Evolutionary conservation across 2,888 invertebrate genomes (phyloP), one percentile per base, ranked within the genome.

Genomic region (Uloborus plumipes): DNA sequence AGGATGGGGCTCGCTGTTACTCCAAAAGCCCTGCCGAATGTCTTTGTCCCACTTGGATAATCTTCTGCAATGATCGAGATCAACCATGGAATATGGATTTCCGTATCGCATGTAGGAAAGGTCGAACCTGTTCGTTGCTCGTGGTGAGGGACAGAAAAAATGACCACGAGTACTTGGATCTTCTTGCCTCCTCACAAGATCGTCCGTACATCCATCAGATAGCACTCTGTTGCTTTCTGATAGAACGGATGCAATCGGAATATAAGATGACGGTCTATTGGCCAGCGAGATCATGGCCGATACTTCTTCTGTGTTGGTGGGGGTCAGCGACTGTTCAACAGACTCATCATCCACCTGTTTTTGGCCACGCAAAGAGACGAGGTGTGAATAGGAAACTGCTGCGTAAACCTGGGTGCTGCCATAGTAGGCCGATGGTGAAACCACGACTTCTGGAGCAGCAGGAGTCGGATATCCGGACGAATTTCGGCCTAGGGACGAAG

Each of bases 221-320:
- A 84, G 70, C 2, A 84, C 72, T n/a, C 84, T 9, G 26, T 77
- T 82, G 22, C 84, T 84, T 55, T 84, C 84, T 1, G 82, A 77
- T 14, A 84, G 20, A 2, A 84, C 78, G 2, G 82, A 74, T 13
- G 84, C 77, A 7, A 84, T 70, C 9, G 84, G 81, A 3, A 82
- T 66, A 26, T 65, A 75, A 20, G 73, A 78, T 13, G 64, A 18
- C 9, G 77, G 83, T 39, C 72, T 50, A 55, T 62, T 73, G 6
- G 71, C 49, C 15, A 71, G 14, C 1, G 84, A 85, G 18, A 86
- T 85, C 73, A 85, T 77, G 58, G 84, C 81, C 6, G 85, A 82
- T 14, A 85, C 80, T 31, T 86, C 86, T 67, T 86, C 86, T 1
- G 84, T 78, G 62, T 78, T 79, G 9, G 84, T 82, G 14, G 85